Evolutionary conservation across 53 echinoderm and acorn worm species (phyloP), one percentile per base, ranked within the genome.

Genomic region (Antedon mediterranea): DNA sequence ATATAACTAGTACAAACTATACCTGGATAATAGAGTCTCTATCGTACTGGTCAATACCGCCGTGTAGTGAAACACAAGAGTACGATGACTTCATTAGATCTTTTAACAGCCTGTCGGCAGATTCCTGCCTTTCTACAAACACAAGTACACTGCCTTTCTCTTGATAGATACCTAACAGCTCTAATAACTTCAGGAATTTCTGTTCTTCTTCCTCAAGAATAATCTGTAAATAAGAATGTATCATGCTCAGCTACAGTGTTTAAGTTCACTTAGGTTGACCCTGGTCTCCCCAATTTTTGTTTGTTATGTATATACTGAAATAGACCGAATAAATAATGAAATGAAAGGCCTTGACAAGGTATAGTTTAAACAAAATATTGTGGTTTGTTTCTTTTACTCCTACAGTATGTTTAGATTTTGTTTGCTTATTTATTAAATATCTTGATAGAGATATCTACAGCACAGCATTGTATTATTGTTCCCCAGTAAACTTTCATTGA

Each of bases 41-140:
- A 43, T 98, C 98, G 43, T 98, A 98, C 88, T 98, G 98, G 32
- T 98, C 98, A 23, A 98, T 93, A 37, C 98, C 98, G 18, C 98
- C 98, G 43, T 98, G 98, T 20, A 98, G 76, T 0, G 98, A 93
- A 23, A 98, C 77, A 75, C 90, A 90, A 0, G 98, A 90, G 32
- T 98, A 98, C 11, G 87, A 86, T 0, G 90, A 88, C 29, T 84
- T 90, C 90, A 98, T 81, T 29, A 93, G 81, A 73, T 98, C 98
- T 34, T 90, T 93, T 0, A 98, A 84, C 9, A 98, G 88, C 4
- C 86, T 43, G 71, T 98, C 98, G 6, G 98, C 98, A n/a, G 93
- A 89, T 30, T 98, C 98, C 80, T 98, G 98, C 42, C 89, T 84
- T 82, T 98, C 98, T 33, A 98, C 98, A 85, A 98, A 98, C 74